Conservation (phyloP, 2,888 invertebrate genomes). For the Scaptomyza polygonia region DNA sequence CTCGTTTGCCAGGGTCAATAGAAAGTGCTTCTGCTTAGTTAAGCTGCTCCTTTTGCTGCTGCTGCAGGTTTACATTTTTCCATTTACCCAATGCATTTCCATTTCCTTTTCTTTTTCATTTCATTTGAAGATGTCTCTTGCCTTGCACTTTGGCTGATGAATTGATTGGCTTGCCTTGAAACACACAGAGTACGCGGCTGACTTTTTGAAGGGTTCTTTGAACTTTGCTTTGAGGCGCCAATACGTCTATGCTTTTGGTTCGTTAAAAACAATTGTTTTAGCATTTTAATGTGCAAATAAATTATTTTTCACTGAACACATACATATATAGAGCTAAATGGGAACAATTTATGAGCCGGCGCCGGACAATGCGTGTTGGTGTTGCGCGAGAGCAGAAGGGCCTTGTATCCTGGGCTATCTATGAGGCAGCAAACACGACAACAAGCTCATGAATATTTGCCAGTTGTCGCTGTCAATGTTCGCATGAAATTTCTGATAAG, state of each 20-base stretch:
- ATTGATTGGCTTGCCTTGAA: slow-evolving; percentile 1
- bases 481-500: slow-evolving; percentile 48
- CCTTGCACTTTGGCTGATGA: slow-evolving; percentile 1
- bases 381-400: not conserved
- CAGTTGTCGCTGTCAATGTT: slow-evolving; percentile 51
- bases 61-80: not conserved
- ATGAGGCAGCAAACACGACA: slow-evolving; percentile 59
- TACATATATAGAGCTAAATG: slow-evolving; percentile 16
- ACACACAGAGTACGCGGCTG: not conserved
- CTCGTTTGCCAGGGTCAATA: slow-evolving; percentile 24
- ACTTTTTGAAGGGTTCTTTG: slow-evolving; percentile 34
- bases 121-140: slow-evolving; percentile 17
- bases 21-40: slow-evolving; percentile 4
- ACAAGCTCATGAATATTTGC: slow-evolving; percentile 77
- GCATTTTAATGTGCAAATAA: slow-evolving; percentile 68
- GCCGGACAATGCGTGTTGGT: slow-evolving; percentile 13
- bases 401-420: slow-evolving; percentile 19
- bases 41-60: not conserved
- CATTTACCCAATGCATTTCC: slow-evolving; percentile 25
- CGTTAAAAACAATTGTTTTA: slow-evolving; percentile 47
- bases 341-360: slow-evolving; percentile 21
- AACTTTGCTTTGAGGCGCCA: slow-evolving; percentile 26
- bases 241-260: slow-evolving; percentile 10
- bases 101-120: slow-evolving; percentile 15
- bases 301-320: slow-evolving; percentile 51